These are phyloP conservation scores for Pseudocheirus occidentalis DNA, from an alignment of 2,797 vertebrate genomes.

Conservation along the genomic window DNA sequence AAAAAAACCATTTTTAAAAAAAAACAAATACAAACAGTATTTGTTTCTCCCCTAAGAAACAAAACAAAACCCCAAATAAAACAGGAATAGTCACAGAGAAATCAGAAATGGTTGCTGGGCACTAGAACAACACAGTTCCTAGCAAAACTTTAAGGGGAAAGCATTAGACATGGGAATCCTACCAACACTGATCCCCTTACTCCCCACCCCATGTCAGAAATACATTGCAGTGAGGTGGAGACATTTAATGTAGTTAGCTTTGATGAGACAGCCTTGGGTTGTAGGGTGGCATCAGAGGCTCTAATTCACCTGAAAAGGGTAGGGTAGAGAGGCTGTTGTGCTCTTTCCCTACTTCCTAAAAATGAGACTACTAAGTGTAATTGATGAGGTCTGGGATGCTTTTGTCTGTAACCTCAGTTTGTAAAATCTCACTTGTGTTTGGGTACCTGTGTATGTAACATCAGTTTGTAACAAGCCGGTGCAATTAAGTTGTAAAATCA, in stretches of 20 bases:
- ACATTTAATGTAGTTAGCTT: background rate
- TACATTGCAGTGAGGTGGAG: background rate
- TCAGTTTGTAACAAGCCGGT: too few relatives aligned
- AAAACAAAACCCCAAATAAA: background rate
- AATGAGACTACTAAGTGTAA: background rate
- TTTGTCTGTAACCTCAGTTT: too few relatives aligned
- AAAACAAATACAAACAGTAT: too few relatives aligned
- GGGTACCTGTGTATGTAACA: too few relatives aligned
- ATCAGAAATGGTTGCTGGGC: background rate
- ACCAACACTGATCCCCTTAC: background rate
- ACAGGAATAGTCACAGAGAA: background rate
- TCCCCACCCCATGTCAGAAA: background rate
- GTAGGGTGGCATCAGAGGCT: background rate
- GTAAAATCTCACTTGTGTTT: too few relatives aligned
- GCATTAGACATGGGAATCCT: background rate
- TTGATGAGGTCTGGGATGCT: too few relatives aligned
- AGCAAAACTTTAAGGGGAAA: background rate
- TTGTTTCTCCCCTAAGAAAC: background rate
- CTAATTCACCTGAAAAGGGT: background rate
- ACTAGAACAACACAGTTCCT: background rate
- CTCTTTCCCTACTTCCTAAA: background rate
- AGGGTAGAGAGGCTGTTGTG: background rate
- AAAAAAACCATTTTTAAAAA: too few relatives aligned
- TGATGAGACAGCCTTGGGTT: background rate
- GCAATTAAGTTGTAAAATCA: too few relatives aligned